These are phyloP conservation scores for Drosophila antonietae DNA, from an alignment of 2,888 invertebrate species.

Conservation along the genomic window DNA sequence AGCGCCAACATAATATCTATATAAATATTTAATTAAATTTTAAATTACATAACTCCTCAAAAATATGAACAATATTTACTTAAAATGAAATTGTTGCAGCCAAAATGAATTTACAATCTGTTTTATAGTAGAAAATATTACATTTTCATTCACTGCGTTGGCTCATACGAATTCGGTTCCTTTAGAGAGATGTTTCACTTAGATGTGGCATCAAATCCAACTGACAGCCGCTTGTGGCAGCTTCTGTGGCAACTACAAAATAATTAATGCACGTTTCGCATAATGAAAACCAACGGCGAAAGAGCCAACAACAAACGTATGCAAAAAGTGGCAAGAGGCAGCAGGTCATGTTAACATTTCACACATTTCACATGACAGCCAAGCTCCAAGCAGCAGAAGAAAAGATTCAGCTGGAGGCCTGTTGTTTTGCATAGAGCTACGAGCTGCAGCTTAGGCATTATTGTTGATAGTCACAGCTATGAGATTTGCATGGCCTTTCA, in stretches of 20 bases:
- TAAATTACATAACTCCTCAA: constrained; percentile 31
- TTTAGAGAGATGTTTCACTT: constrained; percentile 8
- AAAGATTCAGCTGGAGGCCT: constrained; percentile 27
- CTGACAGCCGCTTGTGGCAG: constrained; percentile 49
- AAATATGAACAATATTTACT: constrained; percentile 7
- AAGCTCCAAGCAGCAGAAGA: constrained; percentile 27
- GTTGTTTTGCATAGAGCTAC: constrained; percentile 66
- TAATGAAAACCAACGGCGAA: constrained; percentile 71
- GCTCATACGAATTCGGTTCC: neutral
- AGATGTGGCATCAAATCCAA: constrained; percentile 25
- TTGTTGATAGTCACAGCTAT: constrained; percentile 33
- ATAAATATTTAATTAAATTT: constrained; percentile 39
- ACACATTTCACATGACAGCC: constrained; percentile 72
- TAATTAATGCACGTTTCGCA: constrained; percentile 78
- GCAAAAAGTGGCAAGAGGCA: constrained; percentile 25
- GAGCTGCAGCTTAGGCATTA: constrained; percentile 18
- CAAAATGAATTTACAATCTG: neutral
- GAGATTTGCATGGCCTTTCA: constrained; percentile 61
- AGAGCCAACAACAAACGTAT: constrained; percentile 32
- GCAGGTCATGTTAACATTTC: constrained; percentile 69
- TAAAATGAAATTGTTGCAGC: neutral
- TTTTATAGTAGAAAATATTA: neutral
- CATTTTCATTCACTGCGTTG: neutral
- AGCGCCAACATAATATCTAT: constrained; percentile 11
- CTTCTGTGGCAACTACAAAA: constrained; percentile 61